Evolutionary conservation across 92 coral and sea anemone species (phyloP), one percentile per base, ranked within the genome.

Genomic region (Porites lobata): DNA sequence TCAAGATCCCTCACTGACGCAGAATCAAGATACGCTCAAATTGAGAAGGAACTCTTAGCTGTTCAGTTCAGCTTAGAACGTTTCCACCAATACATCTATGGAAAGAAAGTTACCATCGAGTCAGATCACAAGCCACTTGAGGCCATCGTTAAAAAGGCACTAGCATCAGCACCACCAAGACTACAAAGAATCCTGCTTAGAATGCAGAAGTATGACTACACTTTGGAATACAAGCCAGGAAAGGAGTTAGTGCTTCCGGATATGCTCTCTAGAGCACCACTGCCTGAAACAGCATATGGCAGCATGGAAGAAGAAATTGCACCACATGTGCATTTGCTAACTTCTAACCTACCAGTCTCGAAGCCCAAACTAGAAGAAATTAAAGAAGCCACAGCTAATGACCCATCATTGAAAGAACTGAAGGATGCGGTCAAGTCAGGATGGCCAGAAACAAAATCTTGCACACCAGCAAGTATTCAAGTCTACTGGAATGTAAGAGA

Each of bases 401-500:
- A 78, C 84, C 85, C 24, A 85, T 77, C 14, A 50, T 67, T 21
- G 85, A 67, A 12, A 77, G 69, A 62, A 84, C 70, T 84, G 81
- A n/a, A n/a, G n/a, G n/a, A n/a, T n/a, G n/a, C n/a, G n/a, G n/a
- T n/a, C n/a, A n/a, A n/a, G n/a, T n/a, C n/a, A n/a, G n/a, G n/a
- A n/a, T n/a, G n/a, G n/a, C n/a, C n/a, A n/a, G n/a, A n/a, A n/a
- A n/a, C n/a, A n/a, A n/a, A n/a, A n/a, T n/a, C n/a, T n/a, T n/a
- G n/a, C n/a, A n/a, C n/a, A n/a, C n/a, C n/a, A n/a, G n/a, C n/a
- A n/a, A n/a, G n/a, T n/a, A n/a, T n/a, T n/a, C n/a, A n/a, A n/a
- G n/a, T n/a, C n/a, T n/a, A 84, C 88, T 92, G 94, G 94, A 92
- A 92, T 75, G 65, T 78, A 15, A 79, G 88, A 82, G 98, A 94